Evolutionary conservation across 2,797 vertebrate genomes (phyloP), one percentile per base, ranked within the genome.

Genomic region (Brotula barbata): DNA sequence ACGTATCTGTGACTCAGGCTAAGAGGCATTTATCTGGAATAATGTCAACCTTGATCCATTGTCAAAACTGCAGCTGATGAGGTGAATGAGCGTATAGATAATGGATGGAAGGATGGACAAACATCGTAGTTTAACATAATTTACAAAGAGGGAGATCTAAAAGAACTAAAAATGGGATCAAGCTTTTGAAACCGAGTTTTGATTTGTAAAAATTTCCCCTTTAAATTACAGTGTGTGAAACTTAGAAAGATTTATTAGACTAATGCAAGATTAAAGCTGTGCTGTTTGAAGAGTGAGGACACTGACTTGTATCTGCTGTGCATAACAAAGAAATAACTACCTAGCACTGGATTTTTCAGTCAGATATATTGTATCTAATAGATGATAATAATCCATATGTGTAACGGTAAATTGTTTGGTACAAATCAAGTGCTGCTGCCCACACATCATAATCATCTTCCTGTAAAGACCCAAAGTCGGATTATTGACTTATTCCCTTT

Each of bases 401-500:
- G 60, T 78, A 37, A 43, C 34, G 13, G 7, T 13, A 60, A 53
- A 58, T 42, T 6, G 56, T 58, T n/a, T 28, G 9, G 28, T 7
- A 28, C 41, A 59, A n/a, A 64, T 22, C 39, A 3, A 59, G 16
- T 21, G 17, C 34, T 25, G 14, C 51, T 28, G 22, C 21, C 17
- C 7, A 17, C 22, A 23, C 14, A 14, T 42, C 39, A 31, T 6
- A 37, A 39, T 37, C 3, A 16, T 58, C 10, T 21, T 34, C 19
- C 28, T 31, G 6, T 12, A 37, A 40, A 51, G 58, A 69, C 64
- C 16, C 49, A 63, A 53, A 44, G 58, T 81, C 36, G 65, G 56
- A 63, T 61, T 64, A 70, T 68, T 75, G 36, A 57, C 56, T 74
- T 67, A 68, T 78, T 60, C 48, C 56, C 47, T 71, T 61, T 28